phyloP scores from a whole-genome alignment of 2,797 vertebrate species.

The Malacoctenus gilli region DNA sequence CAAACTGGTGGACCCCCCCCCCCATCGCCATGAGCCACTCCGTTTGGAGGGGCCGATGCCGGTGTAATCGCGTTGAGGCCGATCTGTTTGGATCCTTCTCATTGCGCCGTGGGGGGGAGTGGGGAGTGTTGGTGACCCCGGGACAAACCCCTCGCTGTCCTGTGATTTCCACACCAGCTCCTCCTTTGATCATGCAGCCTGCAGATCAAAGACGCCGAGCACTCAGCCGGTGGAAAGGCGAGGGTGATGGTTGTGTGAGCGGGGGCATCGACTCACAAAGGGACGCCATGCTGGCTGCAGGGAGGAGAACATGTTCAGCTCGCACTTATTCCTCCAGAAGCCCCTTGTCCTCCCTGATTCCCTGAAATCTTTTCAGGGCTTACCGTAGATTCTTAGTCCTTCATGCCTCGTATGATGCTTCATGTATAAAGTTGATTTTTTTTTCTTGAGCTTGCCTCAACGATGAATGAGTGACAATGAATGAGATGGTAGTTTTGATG shows the following conservation, averaged over 20 bases:
- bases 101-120: conserved; percentile 12
- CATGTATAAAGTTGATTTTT: too few relatives aligned
- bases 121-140: conserved; percentile 20
- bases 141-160: conserved; percentile 18
- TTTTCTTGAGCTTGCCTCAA: too few relatives aligned
- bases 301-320: too few relatives aligned
- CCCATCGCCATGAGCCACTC: conserved; percentile 3
- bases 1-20: conserved; percentile 9
- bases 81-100: conserved; percentile 6
- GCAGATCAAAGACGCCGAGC: conserved; percentile 36
- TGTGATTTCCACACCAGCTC: conserved; percentile 20
- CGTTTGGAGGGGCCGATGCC: neutral
- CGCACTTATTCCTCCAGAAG: too few relatives aligned
- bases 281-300: too few relatives aligned
- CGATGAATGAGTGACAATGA: too few relatives aligned
- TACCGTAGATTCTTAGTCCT: too few relatives aligned
- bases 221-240: conserved; percentile 6
- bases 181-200: conserved; percentile 44
- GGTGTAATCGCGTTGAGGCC: conserved; percentile 1
- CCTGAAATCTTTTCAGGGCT: too few relatives aligned
- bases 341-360: too few relatives aligned
- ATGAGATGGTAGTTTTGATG: too few relatives aligned
- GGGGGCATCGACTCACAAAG: neutral
- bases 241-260: too few relatives aligned
- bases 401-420: too few relatives aligned